Base-by-base conservation (phyloP, 37 sponge, comb jelly and placozoan species). In the Beroe ovata region DNA sequence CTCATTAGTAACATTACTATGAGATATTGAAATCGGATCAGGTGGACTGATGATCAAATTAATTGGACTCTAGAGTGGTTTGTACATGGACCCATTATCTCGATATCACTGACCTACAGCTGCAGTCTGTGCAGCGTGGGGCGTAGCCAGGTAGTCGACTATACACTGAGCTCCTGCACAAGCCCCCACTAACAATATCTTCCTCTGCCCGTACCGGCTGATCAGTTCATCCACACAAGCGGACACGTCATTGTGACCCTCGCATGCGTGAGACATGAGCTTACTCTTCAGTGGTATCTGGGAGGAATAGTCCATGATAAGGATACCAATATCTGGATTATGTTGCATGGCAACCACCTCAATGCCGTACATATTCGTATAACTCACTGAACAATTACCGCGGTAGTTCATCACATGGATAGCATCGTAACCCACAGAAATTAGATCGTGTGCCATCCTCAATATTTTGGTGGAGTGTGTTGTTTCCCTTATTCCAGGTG, bases 381-480 rank as follows among this genome's bases (percentile, higher is more conserved):
- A n/a, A n/a, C 69, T 66, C 14, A 66, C 69, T 18, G 69, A 66
- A 30, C 69, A 66, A 16, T 25, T 29, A 8, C 35, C 69, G 11
- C 69, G 29, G 36, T 26, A 33, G 30, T 66, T 66, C 36, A 66
- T 25, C 11, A 66, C 69, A 30, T 29, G 30, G 33, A 66, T 32
- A 30, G 25, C 34, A 30, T 25, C 32, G 30, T 29, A 66, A 8
- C 69, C 69, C 4, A 11, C 30, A 14, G 14, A 1, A 1, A 66
- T 14, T 37, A 66, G 30, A 4, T 18, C 14, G 30, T 66, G 18
- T 26, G 69, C 69, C 35, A 30, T 33, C 8, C 16, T 33, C 32
- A 66, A 37, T 66, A 33, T 34, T 30, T 66, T 66, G 18, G 30
- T 32, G 30, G 69, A 66, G 36, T 66, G 69, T 4, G 69, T 66